phyloP scores from a whole-genome alignment of 2,888 invertebrate genomes.

The Tinea pellionella region DNA sequence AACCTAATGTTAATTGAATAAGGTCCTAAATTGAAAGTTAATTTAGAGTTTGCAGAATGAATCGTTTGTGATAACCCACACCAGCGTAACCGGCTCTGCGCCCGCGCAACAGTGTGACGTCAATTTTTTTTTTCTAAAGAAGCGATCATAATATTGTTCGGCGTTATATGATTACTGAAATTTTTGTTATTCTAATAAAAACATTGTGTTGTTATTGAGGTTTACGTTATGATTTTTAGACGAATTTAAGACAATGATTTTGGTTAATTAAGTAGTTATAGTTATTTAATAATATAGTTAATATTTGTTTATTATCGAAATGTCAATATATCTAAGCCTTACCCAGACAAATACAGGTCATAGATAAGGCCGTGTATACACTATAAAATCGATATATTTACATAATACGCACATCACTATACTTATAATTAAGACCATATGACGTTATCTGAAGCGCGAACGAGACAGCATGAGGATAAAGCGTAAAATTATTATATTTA shows the following conservation, averaged over 20 bases:
- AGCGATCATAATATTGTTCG: neutral
- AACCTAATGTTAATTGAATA: neutral
- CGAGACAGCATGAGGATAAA: slow-evolving; percentile 53
- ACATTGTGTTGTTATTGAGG: no score
- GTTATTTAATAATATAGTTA: no score
- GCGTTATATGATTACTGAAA: neutral
- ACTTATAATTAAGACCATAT: slow-evolving; percentile 24
- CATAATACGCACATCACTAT: slow-evolving; percentile 31
- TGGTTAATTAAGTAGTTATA: no score
- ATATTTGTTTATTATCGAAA: no score
- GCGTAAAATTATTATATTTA: slow-evolving; percentile 34
- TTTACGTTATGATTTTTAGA: no score
- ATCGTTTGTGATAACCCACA: neutral
- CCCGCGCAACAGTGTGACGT: neutral
- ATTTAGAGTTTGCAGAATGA: neutral
- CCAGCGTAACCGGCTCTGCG: neutral
- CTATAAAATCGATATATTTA: slow-evolving; percentile 14
- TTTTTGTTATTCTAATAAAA: no score
- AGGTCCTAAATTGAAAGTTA: neutral
- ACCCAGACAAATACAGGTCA: slow-evolving; percentile 17
- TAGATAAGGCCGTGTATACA: slow-evolving; percentile 9
- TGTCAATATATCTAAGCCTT: neutral
- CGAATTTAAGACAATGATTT: no score
- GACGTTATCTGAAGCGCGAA: slow-evolving; percentile 26
- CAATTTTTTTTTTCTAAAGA: neutral